A percentile compares a stretch with the other conserved stretches of the same genome.
phyloP scores from a whole-genome alignment of 2,797 vertebrate species.

The Gambelia wislizenii region DNA sequence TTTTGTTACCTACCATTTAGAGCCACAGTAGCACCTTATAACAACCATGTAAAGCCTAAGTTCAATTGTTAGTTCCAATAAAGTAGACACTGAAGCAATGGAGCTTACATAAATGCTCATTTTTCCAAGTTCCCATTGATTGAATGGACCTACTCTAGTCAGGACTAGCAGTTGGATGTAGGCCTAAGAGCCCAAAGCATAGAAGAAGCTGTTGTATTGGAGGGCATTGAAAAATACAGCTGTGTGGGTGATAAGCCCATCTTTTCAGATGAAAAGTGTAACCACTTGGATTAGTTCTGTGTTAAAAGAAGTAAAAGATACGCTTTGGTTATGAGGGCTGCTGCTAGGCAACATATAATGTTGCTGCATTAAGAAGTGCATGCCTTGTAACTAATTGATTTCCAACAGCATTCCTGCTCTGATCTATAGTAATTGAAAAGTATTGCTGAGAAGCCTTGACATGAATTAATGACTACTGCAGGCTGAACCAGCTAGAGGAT shows the following conservation, averaged over 20 bases:
- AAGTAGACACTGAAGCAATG: too few species aligned
- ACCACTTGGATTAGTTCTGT: slow-evolving; percentile 19
- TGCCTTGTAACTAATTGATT: slow-evolving; percentile 68
- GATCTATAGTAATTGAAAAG: slow-evolving; percentile 58
- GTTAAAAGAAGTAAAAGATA: slow-evolving; percentile 70
- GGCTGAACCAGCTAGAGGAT: not conserved
- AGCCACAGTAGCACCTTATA: slow-evolving; percentile 2
- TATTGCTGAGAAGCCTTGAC: slow-evolving; percentile 49
- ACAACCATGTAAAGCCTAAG: accelerated
- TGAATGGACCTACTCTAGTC: too few species aligned
- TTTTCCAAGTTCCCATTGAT: too few species aligned
- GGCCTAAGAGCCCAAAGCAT: not conserved
- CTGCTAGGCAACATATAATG: slow-evolving; percentile 77
- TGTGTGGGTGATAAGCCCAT: not conserved
- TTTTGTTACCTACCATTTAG: not conserved
- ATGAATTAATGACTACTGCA: not conserved
- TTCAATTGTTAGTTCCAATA: too few species aligned
- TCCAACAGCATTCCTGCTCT: slow-evolving; percentile 48
- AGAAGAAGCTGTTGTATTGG: not conserved
- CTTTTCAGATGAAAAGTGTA: not conserved
- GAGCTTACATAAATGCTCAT: too few species aligned
- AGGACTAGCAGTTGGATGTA: too few species aligned
- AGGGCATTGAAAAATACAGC: not conserved
- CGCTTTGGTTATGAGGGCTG: slow-evolving; percentile 40
- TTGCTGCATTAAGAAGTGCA: slow-evolving; percentile 63